A percentile compares a stretch with the other conserved stretches of the same genome.
Evolutionary conservation across 1,140 invertebrate genomes (phyloP).

Genomic region (Acromyrmex heyeri): DNA sequence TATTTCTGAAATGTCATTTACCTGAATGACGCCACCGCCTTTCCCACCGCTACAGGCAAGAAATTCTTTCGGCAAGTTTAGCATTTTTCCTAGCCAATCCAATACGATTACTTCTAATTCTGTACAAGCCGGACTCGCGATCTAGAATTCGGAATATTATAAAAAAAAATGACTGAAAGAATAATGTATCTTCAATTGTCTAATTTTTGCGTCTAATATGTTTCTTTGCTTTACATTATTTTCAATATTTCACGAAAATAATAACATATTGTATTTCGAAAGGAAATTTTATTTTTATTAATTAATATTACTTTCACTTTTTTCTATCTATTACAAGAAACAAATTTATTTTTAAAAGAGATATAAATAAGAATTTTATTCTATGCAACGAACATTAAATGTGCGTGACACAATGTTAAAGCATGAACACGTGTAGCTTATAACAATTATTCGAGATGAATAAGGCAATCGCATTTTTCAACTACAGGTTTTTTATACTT

Average conservation of each 20-base stretch:
- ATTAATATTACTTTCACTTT: not conserved
- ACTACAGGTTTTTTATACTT: slow-evolving; percentile 70
- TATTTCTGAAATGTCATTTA: slow-evolving; percentile 75
- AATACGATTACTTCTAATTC: slow-evolving; percentile 98
- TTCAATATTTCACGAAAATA: not conserved
- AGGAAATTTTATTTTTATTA: not conserved
- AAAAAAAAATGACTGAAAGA: not conserved
- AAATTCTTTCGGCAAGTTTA: slow-evolving; percentile 96
- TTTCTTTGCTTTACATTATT: not conserved
- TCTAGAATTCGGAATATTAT: slow-evolving; percentile 87
- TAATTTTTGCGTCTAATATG: not conserved
- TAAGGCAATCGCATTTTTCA: slow-evolving; percentile 49
- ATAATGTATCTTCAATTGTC: not conserved
- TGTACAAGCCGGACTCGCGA: slow-evolving; percentile 98
- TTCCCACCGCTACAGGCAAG: slow-evolving; percentile 93
- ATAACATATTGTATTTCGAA: not conserved
- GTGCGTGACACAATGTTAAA: not conserved
- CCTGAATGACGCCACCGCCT: slow-evolving; percentile 96
- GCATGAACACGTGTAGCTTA: not conserved
- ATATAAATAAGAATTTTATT: not conserved
- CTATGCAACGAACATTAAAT: not conserved
- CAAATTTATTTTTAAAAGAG: not conserved
- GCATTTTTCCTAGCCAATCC: slow-evolving; percentile 98
- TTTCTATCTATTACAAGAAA: not conserved
- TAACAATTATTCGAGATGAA: not conserved